Base-by-base conservation (phyloP, 2,888 invertebrate genomes). In the Agrotis puta region DNA sequence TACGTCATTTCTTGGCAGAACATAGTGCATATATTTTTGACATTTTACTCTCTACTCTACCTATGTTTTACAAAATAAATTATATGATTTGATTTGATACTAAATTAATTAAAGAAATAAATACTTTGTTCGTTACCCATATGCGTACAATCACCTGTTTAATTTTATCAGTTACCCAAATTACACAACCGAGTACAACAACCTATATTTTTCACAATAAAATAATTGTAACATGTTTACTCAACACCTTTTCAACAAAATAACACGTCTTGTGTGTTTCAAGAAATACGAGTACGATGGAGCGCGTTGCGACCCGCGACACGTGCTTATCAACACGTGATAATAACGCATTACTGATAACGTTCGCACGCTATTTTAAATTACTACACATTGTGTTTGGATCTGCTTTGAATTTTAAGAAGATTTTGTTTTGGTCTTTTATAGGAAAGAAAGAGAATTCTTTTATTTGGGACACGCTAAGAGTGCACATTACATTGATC, bases 321-420 rank as follows among this genome's bases (percentile, higher is more conserved):
- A 77, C 77, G 70, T 74, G 69, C 14, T 43, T 18, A 48, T 11
- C n/a, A 27, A 22, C 54, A 13, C 65, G 65, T 71, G 74, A 48
- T 22, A 33, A 14, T 4, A 43, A 6, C 43, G 22, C 43, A 53
- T 56, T 54, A 64, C 45, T 73, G 73, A 73, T 74, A 45, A 74
- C 58, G 7, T 0, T 3, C 22, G 39, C 20, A 33, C 14, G 11
- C 27, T 53, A n/a, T 27, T 47, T 63, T 43, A 51, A 53, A n/a
- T 27, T 66, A 54, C 22, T n/a, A 39, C 11, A 48, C 22, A 18
- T 14, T 18, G 45, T 18, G 20, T 14, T 39, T 33, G 16, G 13
- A 24, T 14, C 20, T 47, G 45, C 33, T 47, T 39, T 7, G 62
- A 61, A 70, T 70, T 11, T 14, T 24, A 24, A 58, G n/a, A 20